Evolutionary conservation across 2,888 invertebrate species (phyloP), one percentile per base, ranked within the genome.

Genomic region (Mesochorus sp.): DNA sequence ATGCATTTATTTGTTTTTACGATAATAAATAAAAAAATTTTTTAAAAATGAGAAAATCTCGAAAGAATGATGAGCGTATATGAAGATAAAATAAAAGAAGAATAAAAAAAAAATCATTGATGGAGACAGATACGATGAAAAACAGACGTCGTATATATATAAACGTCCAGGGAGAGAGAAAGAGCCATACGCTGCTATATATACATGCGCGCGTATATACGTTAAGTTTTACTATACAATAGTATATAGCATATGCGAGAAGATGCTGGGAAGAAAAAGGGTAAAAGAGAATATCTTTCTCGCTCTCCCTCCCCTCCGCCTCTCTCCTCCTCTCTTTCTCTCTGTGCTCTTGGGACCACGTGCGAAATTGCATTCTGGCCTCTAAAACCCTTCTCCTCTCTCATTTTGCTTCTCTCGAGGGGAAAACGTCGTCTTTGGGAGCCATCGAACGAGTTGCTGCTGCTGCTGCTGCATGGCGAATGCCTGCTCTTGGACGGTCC

Each of bases 351-450:
- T 75, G 70, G 77, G 77, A 83, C 81, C 80, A 76, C 62, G 64
- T 55, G 80, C 76, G 70, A 83, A 85, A 84, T 85, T 84, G 81
- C 82, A 80, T 82, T 84, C 80, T 68, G 66, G 74, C 77, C 31
- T 67, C 51, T 61, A 61, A 61, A 71, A 59, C 49, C 67, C 55
- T 67, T 49, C 14, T 53, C 67, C 67, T 47, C 47, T 62, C 44
- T 34, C 76, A 68, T 78, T 68, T 79, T 57, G 47, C 39, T 73
- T 72, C 57, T 51, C 51, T 31, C 57, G 42, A 12, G 64, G 59
- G 14, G 47, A 66, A 62, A 57, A 51, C 51, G 37, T 66, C 34
- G 31, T 71, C 64, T 12, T 26, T 8, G 26, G 6, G 21, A 51
- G 31, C 31, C 44, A 49, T 66, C 59, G 62, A 64, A 70, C 76